Percentiles rank a stretch among this genome's conserved stretches.
These are phyloP conservation scores for Enteromius viviparus DNA, from an alignment of 2,797 vertebrate genomes.

Conservation along the genomic window DNA sequence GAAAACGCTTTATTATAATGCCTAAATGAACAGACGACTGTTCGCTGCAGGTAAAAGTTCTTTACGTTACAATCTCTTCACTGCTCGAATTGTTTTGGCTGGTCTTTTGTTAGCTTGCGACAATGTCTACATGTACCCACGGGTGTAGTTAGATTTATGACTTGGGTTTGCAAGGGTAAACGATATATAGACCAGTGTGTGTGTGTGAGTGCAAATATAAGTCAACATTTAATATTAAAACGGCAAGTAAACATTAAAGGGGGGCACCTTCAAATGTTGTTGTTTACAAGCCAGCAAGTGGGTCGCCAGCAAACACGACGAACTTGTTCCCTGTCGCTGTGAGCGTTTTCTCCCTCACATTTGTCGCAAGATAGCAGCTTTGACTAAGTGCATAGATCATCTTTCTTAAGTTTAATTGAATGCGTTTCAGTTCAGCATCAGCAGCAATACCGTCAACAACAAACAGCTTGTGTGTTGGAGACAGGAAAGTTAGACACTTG, in stretches of 20 bases:
- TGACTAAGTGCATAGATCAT: neutral
- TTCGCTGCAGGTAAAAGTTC: constrained; percentile 26
- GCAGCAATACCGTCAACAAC: neutral
- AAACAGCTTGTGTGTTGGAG: neutral
- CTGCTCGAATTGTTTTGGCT: constrained; percentile 32
- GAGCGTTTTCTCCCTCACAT: neutral
- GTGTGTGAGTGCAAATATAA: neutral
- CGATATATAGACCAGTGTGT: neutral
- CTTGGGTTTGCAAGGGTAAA: neutral
- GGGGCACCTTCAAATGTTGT: constrained; percentile 12
- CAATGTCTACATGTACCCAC: neutral
- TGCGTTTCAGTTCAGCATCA: neutral
- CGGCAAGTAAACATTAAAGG: neutral
- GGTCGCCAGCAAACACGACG: neutral
- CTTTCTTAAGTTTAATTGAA: neutral
- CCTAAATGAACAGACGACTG: constrained; percentile 28
- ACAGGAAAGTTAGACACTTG: neutral
- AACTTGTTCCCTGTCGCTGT: neutral
- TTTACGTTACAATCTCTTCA: constrained; percentile 24
- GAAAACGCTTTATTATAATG: constrained; percentile 16
- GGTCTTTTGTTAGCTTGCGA: constrained; percentile 47
- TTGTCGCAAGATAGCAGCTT: neutral
- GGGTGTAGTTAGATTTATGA: neutral
- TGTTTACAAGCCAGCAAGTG: constrained; percentile 23
- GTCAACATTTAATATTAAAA: neutral